Conservation (phyloP, 2,797 vertebrate genomes). For the Huso huso region DNA sequence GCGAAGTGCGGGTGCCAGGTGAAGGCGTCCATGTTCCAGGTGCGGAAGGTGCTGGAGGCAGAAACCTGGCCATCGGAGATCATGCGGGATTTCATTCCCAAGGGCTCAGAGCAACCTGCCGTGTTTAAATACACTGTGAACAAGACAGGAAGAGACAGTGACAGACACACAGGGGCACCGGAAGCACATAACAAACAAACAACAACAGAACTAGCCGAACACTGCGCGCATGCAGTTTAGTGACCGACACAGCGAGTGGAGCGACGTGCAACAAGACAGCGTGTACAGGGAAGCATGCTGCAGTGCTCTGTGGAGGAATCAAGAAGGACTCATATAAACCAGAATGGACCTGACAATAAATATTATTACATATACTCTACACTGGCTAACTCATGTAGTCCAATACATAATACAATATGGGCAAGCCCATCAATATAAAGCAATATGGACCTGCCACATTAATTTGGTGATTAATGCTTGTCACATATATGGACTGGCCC, state of each 20-base stretch:
- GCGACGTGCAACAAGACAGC: not conserved
- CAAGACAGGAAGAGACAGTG: slow-evolving; percentile 40
- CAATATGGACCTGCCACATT: not conserved
- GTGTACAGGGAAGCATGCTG: slow-evolving; percentile 1
- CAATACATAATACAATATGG: slow-evolving; percentile 6
- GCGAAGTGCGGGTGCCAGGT: slow-evolving; percentile 83
- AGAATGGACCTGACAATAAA: too few relatives aligned
- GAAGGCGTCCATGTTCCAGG: slow-evolving; percentile 84
- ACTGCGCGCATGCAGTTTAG: too few relatives aligned
- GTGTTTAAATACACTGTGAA: slow-evolving; percentile 73
- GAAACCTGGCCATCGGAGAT: slow-evolving; percentile 78
- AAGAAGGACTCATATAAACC: too few relatives aligned
- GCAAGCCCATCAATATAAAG: slow-evolving; percentile 12
- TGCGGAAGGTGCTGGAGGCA: slow-evolving; percentile 79
- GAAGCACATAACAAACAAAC: not conserved
- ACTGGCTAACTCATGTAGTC: slow-evolving; percentile 7
- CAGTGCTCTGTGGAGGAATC: too few relatives aligned
- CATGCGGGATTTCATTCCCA: slow-evolving; percentile 82
- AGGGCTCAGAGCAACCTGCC: slow-evolving; percentile 81
- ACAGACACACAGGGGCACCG: slow-evolving; percentile 31
- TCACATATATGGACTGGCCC: too few relatives aligned
- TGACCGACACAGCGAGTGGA: not conserved
- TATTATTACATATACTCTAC: too few relatives aligned
- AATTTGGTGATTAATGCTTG: too few relatives aligned
- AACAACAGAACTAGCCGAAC: slow-evolving; percentile 10